phyloP scores from a whole-genome alignment of 2,888 invertebrate species.

The Harpalus rufipes region DNA sequence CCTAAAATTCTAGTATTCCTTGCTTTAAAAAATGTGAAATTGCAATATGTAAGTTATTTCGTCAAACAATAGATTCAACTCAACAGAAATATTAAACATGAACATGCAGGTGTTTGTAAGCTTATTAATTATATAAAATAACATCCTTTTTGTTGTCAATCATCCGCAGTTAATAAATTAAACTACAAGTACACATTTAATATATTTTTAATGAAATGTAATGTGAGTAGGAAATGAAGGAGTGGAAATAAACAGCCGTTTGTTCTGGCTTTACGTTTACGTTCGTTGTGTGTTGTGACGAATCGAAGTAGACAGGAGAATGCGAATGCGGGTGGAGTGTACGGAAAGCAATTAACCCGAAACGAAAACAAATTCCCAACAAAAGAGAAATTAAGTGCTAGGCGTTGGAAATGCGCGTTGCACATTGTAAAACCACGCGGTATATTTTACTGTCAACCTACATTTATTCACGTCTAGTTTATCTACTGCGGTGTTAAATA shows the following conservation, averaged over 20 bases:
- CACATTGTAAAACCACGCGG: slow-evolving; percentile 64
- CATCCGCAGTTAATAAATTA: too few species aligned
- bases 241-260: background rate
- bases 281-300: background rate
- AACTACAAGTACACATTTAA: too few species aligned
- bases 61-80: too few species aligned
- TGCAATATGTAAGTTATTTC: too few species aligned
- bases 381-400: slow-evolving; percentile 66
- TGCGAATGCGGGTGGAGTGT: slow-evolving; percentile 33
- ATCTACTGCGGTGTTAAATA: slow-evolving; percentile 67
- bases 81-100: too few species aligned
- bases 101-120: too few species aligned
- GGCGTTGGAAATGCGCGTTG: slow-evolving; percentile 47
- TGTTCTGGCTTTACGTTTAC: background rate
- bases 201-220: too few species aligned
- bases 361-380: slow-evolving; percentile 66
- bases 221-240: background rate
- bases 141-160: too few species aligned
- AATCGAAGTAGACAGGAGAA: slow-evolving; percentile 17
- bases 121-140: too few species aligned
- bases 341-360: slow-evolving; percentile 66
- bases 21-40: too few species aligned
- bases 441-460: slow-evolving; percentile 67
- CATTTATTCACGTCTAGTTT: slow-evolving; percentile 67
- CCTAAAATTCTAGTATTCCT: too few species aligned